Conservation (phyloP, 2,797 vertebrate species). For the Coccyzus lansbergi region DNA sequence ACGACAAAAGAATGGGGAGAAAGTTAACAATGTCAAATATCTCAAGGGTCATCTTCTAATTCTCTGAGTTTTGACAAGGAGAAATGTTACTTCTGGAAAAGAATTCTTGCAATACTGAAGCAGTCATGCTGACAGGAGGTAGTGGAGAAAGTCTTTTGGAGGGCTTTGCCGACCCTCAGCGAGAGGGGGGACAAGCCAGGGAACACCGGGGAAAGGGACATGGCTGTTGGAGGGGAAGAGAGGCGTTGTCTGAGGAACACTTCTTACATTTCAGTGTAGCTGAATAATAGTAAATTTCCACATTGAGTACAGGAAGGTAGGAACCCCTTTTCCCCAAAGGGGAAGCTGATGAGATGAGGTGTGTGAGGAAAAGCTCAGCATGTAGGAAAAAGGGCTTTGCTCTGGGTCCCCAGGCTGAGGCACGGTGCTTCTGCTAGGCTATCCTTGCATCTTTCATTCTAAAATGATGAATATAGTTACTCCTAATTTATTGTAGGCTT, state of each 20-base stretch:
- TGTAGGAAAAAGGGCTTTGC: background rate
- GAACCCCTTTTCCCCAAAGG: background rate
- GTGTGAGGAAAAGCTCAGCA: background rate
- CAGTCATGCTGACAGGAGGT: background rate
- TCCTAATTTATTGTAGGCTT: constrained; percentile 24
- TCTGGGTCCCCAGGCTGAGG: background rate
- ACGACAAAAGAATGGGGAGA: background rate
- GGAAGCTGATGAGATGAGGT: background rate
- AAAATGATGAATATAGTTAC: constrained; percentile 29
- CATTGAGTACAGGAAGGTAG: background rate
- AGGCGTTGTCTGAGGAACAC: background rate
- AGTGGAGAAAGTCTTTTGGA: background rate
- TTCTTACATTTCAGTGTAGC: background rate
- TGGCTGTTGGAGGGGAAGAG: background rate
- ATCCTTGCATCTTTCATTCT: background rate
- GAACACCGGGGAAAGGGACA: background rate
- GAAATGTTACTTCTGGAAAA: background rate
- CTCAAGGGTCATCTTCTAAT: background rate
- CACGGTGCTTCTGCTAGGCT: background rate
- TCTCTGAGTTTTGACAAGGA: background rate
- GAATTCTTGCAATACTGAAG: background rate
- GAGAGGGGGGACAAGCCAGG: no score
- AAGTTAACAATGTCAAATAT: background rate
- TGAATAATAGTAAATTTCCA: background rate
- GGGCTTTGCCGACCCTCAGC: background rate